A percentile compares a stretch with the other conserved stretches of the same genome.
phyloP scores from a whole-genome alignment of 2,113 vertebrate genomes.

The Bufo bufo region DNA sequence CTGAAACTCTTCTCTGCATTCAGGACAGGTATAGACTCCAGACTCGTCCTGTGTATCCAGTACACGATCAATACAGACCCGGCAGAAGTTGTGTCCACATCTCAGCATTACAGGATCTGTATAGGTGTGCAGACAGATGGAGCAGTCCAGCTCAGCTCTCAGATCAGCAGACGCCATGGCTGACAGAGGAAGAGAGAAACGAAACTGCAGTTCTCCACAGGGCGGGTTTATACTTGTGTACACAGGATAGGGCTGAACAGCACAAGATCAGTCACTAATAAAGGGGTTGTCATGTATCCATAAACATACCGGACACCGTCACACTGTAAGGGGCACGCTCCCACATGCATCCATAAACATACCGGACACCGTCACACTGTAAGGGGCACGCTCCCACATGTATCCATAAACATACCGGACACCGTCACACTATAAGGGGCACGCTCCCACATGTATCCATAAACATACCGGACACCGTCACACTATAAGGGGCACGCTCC shows the following conservation, averaged over 20 bases:
- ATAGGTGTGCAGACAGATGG: background rate
- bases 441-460: too few species aligned
- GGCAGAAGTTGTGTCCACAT: slow-evolving; percentile 22
- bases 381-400: too few species aligned
- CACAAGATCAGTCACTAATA: background rate
- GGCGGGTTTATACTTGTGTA: background rate
- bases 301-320: too few species aligned
- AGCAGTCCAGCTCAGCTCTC: background rate
- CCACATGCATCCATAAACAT: too few species aligned
- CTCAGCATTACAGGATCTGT: slow-evolving; percentile 23
- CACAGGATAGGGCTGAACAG: background rate
- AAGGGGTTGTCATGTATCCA: background rate
- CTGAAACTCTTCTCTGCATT: background rate
- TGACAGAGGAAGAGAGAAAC: background rate
- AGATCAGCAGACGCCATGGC: slow-evolving; percentile 7
- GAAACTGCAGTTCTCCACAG: background rate
- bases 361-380: too few species aligned
- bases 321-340: too few species aligned
- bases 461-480: too few species aligned
- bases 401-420: too few species aligned
- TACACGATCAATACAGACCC: background rate
- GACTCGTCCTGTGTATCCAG: slow-evolving; percentile 11
- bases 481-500: too few species aligned
- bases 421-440: too few species aligned
- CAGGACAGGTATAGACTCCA: slow-evolving; percentile 3